phyloP scores from a whole-genome alignment of 2,888 invertebrate genomes.

The Drosophila helvetica region DNA sequence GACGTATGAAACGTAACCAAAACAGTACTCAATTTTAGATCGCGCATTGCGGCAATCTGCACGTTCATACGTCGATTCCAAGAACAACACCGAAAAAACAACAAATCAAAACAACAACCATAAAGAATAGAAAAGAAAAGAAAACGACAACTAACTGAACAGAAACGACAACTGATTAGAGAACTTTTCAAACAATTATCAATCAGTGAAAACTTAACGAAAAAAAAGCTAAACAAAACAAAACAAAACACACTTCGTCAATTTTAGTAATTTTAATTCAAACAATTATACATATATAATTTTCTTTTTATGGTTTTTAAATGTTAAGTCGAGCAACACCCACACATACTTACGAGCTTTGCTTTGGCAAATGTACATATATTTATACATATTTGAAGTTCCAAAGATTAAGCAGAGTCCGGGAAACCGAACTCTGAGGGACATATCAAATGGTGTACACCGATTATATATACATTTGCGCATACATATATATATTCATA shows the following conservation, averaged over 20 bases:
- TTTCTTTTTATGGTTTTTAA: constrained; percentile 60
- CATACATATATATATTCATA: constrained; percentile 48
- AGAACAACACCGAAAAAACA: constrained; percentile 18
- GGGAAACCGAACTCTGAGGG: constrained; percentile 23
- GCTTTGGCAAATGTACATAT: constrained; percentile 41
- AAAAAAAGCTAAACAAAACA: constrained; percentile 38
- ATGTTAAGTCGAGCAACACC: constrained; percentile 50
- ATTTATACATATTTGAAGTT: neutral
- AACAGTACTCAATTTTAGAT: constrained; percentile 43
- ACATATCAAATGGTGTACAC: constrained; percentile 22
- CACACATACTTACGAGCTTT: constrained; percentile 38
- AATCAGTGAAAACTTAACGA: constrained; percentile 47
- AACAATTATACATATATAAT: constrained; percentile 56
- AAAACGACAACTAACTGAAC: constrained; percentile 40
- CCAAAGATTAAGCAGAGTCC: constrained; percentile 38
- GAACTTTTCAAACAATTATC: constrained; percentile 35
- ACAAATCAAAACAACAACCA: constrained; percentile 6
- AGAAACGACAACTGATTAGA: constrained; percentile 40
- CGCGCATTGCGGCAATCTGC: constrained; percentile 72
- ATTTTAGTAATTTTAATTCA: constrained; percentile 78
- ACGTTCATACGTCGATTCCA: constrained; percentile 56
- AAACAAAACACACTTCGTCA: constrained; percentile 81
- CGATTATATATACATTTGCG: constrained; percentile 40
- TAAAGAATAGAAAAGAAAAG: constrained; percentile 9
- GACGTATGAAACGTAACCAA: constrained; percentile 7